A percentile compares a stretch with the other conserved stretches of the same genome.
Conservation (phyloP, 2,797 vertebrate genomes). For the Podarcis lilfordi region DNA sequence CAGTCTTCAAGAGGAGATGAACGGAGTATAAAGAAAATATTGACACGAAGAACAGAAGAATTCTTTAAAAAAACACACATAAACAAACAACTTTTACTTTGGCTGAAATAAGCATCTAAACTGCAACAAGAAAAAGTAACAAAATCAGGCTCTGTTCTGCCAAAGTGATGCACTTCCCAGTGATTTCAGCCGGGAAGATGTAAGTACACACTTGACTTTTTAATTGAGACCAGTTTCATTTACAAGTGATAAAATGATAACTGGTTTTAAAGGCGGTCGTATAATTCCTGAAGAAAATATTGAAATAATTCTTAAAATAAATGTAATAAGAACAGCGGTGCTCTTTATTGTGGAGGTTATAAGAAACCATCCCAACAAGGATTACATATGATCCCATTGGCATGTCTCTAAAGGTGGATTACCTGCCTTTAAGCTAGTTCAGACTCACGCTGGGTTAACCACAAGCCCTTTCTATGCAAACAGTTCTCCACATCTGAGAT, state of each 20-base stretch:
- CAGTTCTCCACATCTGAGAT: neutral
- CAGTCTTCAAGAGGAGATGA: constrained; percentile 96
- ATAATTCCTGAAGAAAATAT: neutral
- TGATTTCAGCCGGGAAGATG: neutral
- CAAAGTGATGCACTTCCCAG: neutral
- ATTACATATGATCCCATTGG: neutral
- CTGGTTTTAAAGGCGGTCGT: neutral
- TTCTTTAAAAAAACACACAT: constrained; percentile 74
- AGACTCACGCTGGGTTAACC: too few relatives aligned
- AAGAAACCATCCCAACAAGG: neutral
- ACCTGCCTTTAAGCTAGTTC: neutral
- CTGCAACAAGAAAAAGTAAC: neutral
- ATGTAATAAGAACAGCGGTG: neutral
- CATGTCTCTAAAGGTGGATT: neutral
- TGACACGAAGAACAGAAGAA: constrained; percentile 89
- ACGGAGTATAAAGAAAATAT: constrained; percentile 97
- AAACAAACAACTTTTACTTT: neutral
- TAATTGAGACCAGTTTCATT: neutral
- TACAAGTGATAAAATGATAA: neutral
- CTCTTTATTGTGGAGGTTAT: neutral
- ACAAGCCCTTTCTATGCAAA: neutral
- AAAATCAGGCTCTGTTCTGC: neutral
- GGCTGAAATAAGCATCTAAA: constrained; percentile 2
- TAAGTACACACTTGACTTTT: neutral
- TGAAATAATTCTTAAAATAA: neutral